Conservation (phyloP, 2,113 vertebrate genomes). For the Gopherus flavomarginatus region DNA sequence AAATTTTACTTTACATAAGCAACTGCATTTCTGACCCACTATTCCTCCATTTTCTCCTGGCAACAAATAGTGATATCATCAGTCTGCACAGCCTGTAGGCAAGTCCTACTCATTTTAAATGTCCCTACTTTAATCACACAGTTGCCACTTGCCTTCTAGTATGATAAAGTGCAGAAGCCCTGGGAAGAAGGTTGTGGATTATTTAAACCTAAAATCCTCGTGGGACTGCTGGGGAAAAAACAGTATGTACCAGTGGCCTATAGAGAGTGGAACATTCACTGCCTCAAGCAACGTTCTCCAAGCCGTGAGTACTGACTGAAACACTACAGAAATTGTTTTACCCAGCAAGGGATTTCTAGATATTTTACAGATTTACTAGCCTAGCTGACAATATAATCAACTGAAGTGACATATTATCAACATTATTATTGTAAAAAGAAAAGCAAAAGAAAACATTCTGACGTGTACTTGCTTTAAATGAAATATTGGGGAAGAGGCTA, state of each 20-base stretch:
- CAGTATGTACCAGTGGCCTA: constrained; percentile 51
- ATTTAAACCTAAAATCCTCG: constrained; percentile 76
- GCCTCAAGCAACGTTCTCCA: constrained; percentile 70
- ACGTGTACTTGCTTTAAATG: constrained; percentile 66
- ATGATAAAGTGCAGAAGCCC: constrained; percentile 81
- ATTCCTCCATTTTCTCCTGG: constrained; percentile 12
- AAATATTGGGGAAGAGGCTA: constrained; percentile 35
- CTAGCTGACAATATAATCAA: constrained; percentile 82
- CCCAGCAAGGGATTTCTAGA: constrained; percentile 74
- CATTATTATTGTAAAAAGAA: constrained; percentile 75
- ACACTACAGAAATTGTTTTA: constrained; percentile 77
- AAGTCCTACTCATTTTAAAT: constrained; percentile 69
- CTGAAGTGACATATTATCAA: constrained; percentile 81
- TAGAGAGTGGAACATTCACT: constrained; percentile 56
- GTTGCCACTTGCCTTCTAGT: constrained; percentile 70
- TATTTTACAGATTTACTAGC: constrained; percentile 83
- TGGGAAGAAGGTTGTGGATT: constrained; percentile 59
- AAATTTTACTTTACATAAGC: constrained; percentile 27
- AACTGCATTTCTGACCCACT: constrained; percentile 5
- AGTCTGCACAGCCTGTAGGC: constrained; percentile 67
- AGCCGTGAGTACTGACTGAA: constrained; percentile 71
- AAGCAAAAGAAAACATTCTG: constrained; percentile 60
- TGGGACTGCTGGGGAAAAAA: constrained; percentile 59
- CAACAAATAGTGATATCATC: constrained; percentile 5
- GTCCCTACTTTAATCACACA: constrained; percentile 82